Percentiles rank a stretch among this genome's conserved stretches.
These are phyloP conservation scores for Philaethria dido DNA, from an alignment of 2,888 invertebrate species.

Conservation along the genomic window DNA sequence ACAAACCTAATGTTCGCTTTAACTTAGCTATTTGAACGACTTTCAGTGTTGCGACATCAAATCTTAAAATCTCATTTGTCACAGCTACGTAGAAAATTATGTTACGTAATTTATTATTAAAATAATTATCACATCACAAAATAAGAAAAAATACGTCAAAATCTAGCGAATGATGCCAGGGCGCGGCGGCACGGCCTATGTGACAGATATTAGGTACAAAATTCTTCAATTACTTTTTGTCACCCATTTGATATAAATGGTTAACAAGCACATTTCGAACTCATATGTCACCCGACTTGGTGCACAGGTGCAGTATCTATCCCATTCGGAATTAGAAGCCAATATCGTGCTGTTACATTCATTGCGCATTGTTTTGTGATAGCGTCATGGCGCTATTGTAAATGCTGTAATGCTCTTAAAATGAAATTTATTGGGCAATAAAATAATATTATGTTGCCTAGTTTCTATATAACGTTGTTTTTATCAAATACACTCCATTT, in stretches of 20 bases:
- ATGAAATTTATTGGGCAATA: slow-evolving; percentile 34
- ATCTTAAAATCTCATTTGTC: not conserved
- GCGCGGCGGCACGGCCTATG: not conserved
- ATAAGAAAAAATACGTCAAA: not conserved
- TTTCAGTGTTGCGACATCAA: slow-evolving; percentile 27
- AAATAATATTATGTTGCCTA: slow-evolving; percentile 18
- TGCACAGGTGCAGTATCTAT: slow-evolving; percentile 70
- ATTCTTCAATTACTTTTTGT: not conserved
- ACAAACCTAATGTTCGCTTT: slow-evolving; percentile 41
- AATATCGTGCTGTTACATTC: slow-evolving; percentile 57
- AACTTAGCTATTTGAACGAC: slow-evolving; percentile 33
- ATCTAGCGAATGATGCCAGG: not conserved
- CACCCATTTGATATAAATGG: slow-evolving; percentile 48
- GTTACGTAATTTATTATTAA: not conserved
- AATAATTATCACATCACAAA: not conserved
- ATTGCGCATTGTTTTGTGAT: slow-evolving; percentile 53
- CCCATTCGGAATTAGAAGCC: slow-evolving; percentile 73
- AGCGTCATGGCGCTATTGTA: slow-evolving; percentile 38
- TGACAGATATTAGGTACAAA: not conserved
- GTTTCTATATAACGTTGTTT: slow-evolving; percentile 3
- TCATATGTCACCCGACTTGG: slow-evolving; percentile 61
- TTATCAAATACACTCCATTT: not conserved
- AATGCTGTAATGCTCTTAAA: slow-evolving; percentile 38
- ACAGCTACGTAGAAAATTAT: not conserved
- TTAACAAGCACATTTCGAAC: slow-evolving; percentile 49